Evolutionary conservation across 2,797 vertebrate species (phyloP), one percentile per base, ranked within the genome.

Genomic region (Peromyscus attwateri): DNA sequence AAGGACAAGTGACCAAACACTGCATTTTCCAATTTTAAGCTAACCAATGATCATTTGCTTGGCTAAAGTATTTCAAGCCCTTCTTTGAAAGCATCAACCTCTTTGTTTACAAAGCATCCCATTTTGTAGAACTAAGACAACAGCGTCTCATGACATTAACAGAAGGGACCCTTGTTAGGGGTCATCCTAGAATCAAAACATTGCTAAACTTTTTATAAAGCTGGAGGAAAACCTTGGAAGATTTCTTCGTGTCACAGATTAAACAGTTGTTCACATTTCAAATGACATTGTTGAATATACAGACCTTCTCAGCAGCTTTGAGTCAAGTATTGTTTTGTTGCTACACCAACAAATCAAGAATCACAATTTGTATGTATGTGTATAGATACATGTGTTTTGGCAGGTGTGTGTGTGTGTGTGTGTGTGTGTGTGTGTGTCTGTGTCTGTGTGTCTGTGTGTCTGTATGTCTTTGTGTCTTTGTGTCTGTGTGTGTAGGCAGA

Each of bases 1-100:
- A 79, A 84, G 89, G 91, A 97, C 94, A 92, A 97, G 68, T 94
- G 96, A 96, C 96, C 92, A 85, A 77, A 84, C 71, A 88, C 57
- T 93, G 62, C 60, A 84, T 68, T 76, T 97, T 95, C 91, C 75
- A 95, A 79, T 93, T 89, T 94, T 79, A 94, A 97, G 85, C 64
- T n/a, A 94, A 95, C 79, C 60, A n/a, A 17, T 29, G 68, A 75
- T 46, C 37, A 92, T 88, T 77, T 88, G 52, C 70, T 89, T 94
- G 79, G 80, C 27, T 1, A 87, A 49, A 57, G 64, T 46, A 89
- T 37, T 91, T 75, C 55, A n/a, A 84, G 29, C 91, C 31, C 46
- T 73, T 95, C 62, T 89, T 83, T 57, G 49, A 68, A 94, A 40
- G 57, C 60, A 82, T 68, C 6, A 3, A 19, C 40, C 13, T 73